Evolutionary conservation across 2,888 invertebrate genomes (phyloP), one percentile per base, ranked within the genome.

Genomic region (Melanophora roralis): DNA sequence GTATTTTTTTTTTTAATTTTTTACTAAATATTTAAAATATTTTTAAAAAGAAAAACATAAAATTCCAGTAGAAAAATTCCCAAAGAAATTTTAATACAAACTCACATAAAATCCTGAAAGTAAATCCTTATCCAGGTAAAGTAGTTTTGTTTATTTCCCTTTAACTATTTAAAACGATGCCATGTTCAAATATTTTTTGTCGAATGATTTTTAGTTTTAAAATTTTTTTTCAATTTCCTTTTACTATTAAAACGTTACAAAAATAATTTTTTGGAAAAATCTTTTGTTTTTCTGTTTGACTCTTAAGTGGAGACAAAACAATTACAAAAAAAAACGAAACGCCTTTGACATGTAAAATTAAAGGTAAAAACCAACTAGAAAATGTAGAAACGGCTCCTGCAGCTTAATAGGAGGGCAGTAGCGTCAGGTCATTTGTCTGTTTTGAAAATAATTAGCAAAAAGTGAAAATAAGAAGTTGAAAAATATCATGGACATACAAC

Each of bases 311-410:
- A 27, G 27, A 27, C 27, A 60, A 60, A 43, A 1, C 38, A 19
- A 23, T 23, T 23, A 23, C 14, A 36, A 62, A 51, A 4, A 53
- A 45, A n/a, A 53, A 34, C 14, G 34, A 36, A 62, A 62, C 72
- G 45, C 51, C 23, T 72, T 36, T 36, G 62, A 72, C 62, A 62
- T 55, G 43, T 53, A 32, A 72, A 72, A 72, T 72, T 62, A 45
- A 62, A 53, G 57, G 8, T 57, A 62, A 62, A 72, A 32, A 23
- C 14, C 6, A 12, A 1, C n/a, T 49, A n/a, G 9, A 59, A 62
- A 12, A 19, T 16, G 4, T 6, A 32, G 5, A 45, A 59, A 43
- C 16, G n/a, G n/a, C n/a, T 11, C 23, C 21, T 45, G 1, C 45
- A 27, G 9, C 9, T n/a, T 11, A 6, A 8, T 12, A n/a, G n/a